Evolutionary conservation across 2,797 vertebrate genomes (phyloP).

Genomic region (Scolopax rusticola): DNA sequence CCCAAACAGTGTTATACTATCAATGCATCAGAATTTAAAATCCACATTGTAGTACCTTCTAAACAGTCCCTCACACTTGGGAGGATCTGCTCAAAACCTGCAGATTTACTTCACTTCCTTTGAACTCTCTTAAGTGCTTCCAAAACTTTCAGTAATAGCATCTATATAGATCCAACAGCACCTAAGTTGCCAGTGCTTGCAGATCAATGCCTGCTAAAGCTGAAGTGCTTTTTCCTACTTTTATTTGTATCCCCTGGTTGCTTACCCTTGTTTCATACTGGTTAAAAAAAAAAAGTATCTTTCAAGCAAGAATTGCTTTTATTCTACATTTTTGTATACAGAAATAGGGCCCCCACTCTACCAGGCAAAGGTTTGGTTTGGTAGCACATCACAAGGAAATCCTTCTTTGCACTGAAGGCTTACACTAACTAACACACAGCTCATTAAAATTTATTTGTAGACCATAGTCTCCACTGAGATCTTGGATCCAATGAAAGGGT

Average conservation of each 20-base stretch:
- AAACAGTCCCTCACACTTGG: background rate
- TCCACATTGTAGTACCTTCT: background rate
- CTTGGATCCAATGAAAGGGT: background rate
- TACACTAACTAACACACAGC: background rate
- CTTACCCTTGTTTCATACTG: background rate
- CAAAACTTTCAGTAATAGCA: background rate
- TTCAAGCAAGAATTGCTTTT: background rate
- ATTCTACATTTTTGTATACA: background rate
- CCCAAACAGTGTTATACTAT: rapidly evolving
- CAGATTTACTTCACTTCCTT: background rate
- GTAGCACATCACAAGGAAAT: background rate
- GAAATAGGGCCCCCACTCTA: background rate
- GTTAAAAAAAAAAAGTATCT: background rate
- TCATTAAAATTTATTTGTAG: background rate
- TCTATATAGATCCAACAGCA: background rate
- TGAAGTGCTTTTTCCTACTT: background rate
- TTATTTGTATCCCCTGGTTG: background rate
- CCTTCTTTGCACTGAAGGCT: background rate
- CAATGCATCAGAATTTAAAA: background rate
- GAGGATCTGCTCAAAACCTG: background rate
- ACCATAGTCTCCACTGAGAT: background rate
- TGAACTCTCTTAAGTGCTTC: background rate
- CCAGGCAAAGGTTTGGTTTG: background rate
- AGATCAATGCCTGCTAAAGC: background rate
- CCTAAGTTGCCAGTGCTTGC: background rate